Percentiles rank a stretch among this genome's conserved stretches.
Evolutionary conservation across 2,113 vertebrate genomes (phyloP).

Genomic region (Equus przewalskii): DNA sequence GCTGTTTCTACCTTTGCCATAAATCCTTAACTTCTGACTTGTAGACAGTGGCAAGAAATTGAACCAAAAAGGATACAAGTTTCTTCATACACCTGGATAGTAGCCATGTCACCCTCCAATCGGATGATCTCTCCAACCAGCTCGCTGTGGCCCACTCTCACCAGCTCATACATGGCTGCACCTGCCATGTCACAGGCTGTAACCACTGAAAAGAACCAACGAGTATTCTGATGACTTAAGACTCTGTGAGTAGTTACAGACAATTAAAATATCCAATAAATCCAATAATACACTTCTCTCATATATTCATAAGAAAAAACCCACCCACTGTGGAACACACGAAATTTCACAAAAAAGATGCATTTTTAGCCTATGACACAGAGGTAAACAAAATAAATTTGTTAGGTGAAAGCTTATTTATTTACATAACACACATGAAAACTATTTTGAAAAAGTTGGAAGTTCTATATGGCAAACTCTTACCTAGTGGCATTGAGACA

Average conservation of each 20-base stretch:
- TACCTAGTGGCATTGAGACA: background rate
- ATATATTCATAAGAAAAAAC: constrained; percentile 21
- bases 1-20: constrained; percentile 46
- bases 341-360: background rate
- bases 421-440: constrained; percentile 9
- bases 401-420: constrained; percentile 12
- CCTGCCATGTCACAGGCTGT: constrained; percentile 97
- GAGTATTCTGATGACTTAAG: background rate
- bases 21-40: constrained; percentile 31
- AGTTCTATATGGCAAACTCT: background rate
- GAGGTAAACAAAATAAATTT: constrained; percentile 15
- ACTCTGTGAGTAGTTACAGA: constrained; percentile 11
- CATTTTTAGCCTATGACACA: constrained; percentile 23
- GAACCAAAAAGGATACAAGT: constrained; percentile 96
- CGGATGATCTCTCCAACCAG: constrained; percentile 99
- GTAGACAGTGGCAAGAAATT: background rate
- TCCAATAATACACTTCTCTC: background rate
- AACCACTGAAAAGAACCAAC: constrained; percentile 90
- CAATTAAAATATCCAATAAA: constrained; percentile 18
- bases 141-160: constrained; percentile 97
- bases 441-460: constrained; percentile 24
- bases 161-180: constrained; percentile 99
- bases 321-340: background rate
- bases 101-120: constrained; percentile 98
- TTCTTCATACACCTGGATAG: constrained; percentile 99